Conservation (phyloP, 2,797 vertebrate genomes). For the Danionella dracula region DNA sequence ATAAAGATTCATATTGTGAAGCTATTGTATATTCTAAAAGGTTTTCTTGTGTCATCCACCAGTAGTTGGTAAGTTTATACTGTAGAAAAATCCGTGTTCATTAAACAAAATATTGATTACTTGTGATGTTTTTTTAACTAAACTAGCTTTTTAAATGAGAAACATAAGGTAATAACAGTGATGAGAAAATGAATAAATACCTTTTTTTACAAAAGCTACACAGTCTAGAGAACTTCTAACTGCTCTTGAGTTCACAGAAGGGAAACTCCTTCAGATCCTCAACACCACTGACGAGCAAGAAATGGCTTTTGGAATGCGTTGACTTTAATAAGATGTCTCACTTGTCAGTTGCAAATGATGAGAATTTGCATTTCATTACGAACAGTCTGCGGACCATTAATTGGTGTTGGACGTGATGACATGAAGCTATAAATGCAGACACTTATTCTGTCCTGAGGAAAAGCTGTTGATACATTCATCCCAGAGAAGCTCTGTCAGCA, state of each 20-base stretch:
- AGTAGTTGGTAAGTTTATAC: no score
- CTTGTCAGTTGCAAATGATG: conserved; percentile 32
- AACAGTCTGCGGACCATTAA: conserved; percentile 27
- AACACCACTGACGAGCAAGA: not conserved
- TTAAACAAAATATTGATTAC: no score
- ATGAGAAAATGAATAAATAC: no score
- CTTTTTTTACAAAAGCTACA: no score
- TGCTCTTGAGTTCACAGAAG: not conserved
- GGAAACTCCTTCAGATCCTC: not conserved
- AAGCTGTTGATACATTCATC: conserved; percentile 16
- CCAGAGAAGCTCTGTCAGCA: not conserved
- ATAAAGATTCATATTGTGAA: no score
- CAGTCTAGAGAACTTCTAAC: no score
- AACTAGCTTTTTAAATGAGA: no score
- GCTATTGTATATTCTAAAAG: no score
- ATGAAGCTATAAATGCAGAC: conserved; percentile 8
- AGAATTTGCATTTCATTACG: conserved; percentile 38
- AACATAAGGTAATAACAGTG: no score
- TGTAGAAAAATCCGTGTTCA: no score
- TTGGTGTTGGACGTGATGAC: conserved; percentile 23
- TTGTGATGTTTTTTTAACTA: no score
- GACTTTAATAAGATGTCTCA: conserved; percentile 22
- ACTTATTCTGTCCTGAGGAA: conserved; percentile 12
- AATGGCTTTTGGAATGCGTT: conserved; percentile 20
- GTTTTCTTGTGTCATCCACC: no score